phyloP scores from a whole-genome alignment of 2,113 vertebrate species.

The Cisticola juncidis region DNA sequence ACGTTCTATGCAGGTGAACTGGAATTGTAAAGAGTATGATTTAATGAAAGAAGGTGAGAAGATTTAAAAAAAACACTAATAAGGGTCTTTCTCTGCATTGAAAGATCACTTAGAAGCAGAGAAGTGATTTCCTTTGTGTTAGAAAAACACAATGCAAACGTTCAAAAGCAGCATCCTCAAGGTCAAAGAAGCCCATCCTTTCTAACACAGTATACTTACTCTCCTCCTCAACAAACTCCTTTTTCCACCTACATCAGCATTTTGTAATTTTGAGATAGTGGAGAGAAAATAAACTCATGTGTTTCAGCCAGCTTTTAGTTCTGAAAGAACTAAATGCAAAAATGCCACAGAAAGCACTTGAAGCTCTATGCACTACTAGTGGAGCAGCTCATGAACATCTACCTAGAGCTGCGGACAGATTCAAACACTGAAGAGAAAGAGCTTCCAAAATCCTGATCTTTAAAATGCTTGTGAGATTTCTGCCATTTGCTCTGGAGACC shows the following conservation, averaged over 20 bases:
- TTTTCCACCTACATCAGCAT: slow-evolving; percentile 3
- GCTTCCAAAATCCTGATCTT: background rate
- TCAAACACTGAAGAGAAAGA: background rate
- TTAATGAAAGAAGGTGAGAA: slow-evolving; percentile 78
- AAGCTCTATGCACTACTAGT: background rate
- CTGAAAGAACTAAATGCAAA: background rate
- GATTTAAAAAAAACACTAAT: slow-evolving; percentile 66
- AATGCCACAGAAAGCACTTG: background rate
- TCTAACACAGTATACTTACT: background rate
- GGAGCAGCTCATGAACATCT: background rate
- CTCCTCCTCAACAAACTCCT: background rate
- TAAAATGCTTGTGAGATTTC: background rate
- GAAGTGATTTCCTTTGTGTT: slow-evolving; percentile 53
- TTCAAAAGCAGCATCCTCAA: slow-evolving; percentile 35
- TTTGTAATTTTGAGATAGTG: background rate
- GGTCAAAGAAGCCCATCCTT: slow-evolving; percentile 49
- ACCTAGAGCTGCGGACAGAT: background rate
- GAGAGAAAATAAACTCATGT: slow-evolving; percentile 4
- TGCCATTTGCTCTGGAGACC: background rate
- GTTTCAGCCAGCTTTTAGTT: background rate
- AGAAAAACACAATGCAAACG: background rate
- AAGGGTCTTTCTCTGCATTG: slow-evolving; percentile 60
- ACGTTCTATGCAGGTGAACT: slow-evolving; percentile 67
- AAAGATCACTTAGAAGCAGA: slow-evolving; percentile 58
- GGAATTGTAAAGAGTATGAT: slow-evolving; percentile 52